phyloP scores from a whole-genome alignment of 2,113 vertebrate genomes.

The Forbesichthys agassizii region DNA sequence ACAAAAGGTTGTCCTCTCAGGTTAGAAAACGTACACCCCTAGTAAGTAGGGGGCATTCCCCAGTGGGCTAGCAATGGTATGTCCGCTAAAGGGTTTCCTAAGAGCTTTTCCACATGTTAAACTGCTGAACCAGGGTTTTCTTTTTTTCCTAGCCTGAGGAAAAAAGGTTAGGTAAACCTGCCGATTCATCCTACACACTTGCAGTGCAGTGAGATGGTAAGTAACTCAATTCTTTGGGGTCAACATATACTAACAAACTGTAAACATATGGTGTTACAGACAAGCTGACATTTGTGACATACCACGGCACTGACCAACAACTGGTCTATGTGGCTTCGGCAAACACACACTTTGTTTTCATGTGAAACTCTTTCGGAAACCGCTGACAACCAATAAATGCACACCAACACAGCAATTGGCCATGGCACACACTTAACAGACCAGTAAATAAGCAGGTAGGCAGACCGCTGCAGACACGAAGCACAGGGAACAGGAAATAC shows the following conservation, averaged over 20 bases:
- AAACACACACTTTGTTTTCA: background rate
- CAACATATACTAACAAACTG: background rate
- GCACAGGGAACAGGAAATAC: conserved; percentile 48
- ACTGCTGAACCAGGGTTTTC: conserved; percentile 27
- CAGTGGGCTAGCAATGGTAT: conserved; percentile 42
- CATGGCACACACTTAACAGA: conserved; percentile 43
- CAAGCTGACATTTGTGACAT: conserved; percentile 11
- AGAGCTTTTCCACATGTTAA: conserved; percentile 65
- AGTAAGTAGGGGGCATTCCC: conserved; percentile 52
- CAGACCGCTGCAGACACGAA: conserved; percentile 55
- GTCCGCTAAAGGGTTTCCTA: conserved; percentile 55
- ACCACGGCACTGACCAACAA: background rate
- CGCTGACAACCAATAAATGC: conserved; percentile 58
- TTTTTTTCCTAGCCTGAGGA: conserved; percentile 38
- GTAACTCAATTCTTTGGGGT: background rate
- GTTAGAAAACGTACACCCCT: conserved; percentile 38
- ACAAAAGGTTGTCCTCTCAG: conserved; percentile 30
- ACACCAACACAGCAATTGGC: conserved; percentile 30
- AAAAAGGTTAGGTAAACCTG: conserved; percentile 15
- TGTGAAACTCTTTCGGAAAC: conserved; percentile 50
- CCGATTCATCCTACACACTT: background rate
- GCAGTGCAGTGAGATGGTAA: background rate
- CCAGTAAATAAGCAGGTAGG: conserved; percentile 67
- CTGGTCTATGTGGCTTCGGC: conserved; percentile 26
- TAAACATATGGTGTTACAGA: background rate